A percentile compares a stretch with the other conserved stretches of the same genome.
Conservation (phyloP, 1,140 invertebrate species). For the Drosophila equinoxialis region DNA sequence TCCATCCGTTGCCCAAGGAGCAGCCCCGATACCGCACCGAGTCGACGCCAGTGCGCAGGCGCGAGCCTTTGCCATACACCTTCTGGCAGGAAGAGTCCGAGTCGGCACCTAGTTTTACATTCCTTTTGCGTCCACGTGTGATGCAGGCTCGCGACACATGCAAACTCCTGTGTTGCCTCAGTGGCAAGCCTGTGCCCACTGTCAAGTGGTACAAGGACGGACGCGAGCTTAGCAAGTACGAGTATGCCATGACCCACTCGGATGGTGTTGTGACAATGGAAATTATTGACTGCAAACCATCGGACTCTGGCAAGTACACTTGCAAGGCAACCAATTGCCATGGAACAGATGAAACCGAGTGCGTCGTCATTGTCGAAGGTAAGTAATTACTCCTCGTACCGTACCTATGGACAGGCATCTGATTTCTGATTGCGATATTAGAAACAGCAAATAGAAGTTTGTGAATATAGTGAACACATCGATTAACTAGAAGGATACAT, state of each 20-base stretch:
- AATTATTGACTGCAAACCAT: slow-evolving; percentile 96
- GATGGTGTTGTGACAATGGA: slow-evolving; percentile 98
- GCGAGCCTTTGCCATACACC: slow-evolving; percentile 89
- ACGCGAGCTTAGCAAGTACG: slow-evolving; percentile 93
- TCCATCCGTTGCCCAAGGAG: slow-evolving; percentile 94
- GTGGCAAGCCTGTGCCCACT: slow-evolving; percentile 96
- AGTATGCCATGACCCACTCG: slow-evolving; percentile 93
- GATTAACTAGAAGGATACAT: too few species aligned
- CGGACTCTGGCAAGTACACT: slow-evolving; percentile 97
- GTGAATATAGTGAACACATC: too few species aligned
- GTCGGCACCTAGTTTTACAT: slow-evolving; percentile 96
- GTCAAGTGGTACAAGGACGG: slow-evolving; percentile 97
- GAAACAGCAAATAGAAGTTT: too few species aligned
- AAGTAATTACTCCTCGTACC: slow-evolving; percentile 43
- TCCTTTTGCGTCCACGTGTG: slow-evolving; percentile 97
- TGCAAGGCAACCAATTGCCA: slow-evolving; percentile 96
- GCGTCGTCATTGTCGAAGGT: slow-evolving; percentile 99
- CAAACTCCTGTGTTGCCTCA: slow-evolving; percentile 98
- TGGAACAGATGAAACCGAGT: slow-evolving; percentile 96
- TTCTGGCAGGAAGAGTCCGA: slow-evolving; percentile 95
- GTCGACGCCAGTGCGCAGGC: slow-evolving; percentile 87
- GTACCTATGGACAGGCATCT: background rate
- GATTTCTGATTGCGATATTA: too few species aligned
- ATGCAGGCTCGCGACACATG: slow-evolving; percentile 97
- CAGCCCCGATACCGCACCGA: slow-evolving; percentile 91